Base-by-base conservation (phyloP, 2,888 invertebrate genomes). In the Drosophila subsilvestris region DNA sequence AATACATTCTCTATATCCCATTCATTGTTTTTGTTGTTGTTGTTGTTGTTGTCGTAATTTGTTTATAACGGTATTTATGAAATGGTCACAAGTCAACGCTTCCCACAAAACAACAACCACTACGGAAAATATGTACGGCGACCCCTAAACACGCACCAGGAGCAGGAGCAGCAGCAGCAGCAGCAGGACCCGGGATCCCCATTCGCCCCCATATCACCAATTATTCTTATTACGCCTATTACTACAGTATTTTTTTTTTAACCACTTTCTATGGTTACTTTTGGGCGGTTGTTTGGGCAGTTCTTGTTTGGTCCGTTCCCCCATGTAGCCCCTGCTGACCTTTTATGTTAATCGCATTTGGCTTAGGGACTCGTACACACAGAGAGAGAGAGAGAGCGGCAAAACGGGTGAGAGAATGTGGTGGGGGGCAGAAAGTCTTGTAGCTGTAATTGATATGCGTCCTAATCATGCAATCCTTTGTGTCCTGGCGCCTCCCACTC, bases 41-140 rank as follows among this genome's bases (percentile, higher is more conserved):
- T 69, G 54, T 55, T 56, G 56, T 63, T 55, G 45, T 14, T 17
- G 86, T 73, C 74, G 89, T 85, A 88, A 88, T 88, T 89, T 83
- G 87, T 88, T 85, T 87, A 88, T 88, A 78, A 83, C 85, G 80
- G 82, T 85, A 86, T 88, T 88, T 89, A 88, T 86, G 89, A 89
- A 90, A 89, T 89, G 90, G 90, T 90, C 90, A 90, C 90, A 90
- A 90, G 89, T 90, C 90, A 90, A 90, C 90, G 90, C 87, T 76
- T 86, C 76, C 63, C 54, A 67, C 58, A 45, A 18, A 25, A 12
- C 42, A 61, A 54, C 45, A 45, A 37, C 27, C 53, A 57, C 32
- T 27, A 29, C 45, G 29, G 42, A 57, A 27, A 59, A 50, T 49
- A n/a, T n/a, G 62, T 51, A 65, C 20, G 37, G 61, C 53, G 53